These are phyloP conservation scores for Sarcophilus harrisii DNA, from an alignment of 2,797 vertebrate genomes.

Conservation along the genomic window DNA sequence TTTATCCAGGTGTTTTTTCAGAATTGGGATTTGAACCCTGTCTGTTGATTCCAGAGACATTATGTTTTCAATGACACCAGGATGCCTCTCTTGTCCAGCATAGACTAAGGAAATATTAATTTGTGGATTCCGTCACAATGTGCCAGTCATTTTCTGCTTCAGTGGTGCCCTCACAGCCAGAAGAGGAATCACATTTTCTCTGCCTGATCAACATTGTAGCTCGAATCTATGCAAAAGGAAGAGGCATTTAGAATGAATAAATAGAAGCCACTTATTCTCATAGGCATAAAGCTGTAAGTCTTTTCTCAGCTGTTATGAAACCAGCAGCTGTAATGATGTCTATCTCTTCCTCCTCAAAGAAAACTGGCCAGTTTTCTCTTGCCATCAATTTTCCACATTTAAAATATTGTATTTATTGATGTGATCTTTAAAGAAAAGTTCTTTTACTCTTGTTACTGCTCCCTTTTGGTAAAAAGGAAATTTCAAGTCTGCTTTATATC, in stretches of 20 bases:
- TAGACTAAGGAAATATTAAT: not conserved
- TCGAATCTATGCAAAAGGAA: conserved; percentile 16
- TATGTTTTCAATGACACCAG: not conserved
- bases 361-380: not conserved
- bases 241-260: conserved; percentile 23
- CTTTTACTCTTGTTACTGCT: not conserved
- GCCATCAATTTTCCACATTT: not conserved
- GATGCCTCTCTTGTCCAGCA: not conserved
- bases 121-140: not conserved
- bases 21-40: not conserved
- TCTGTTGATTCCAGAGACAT: not conserved
- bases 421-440: not conserved
- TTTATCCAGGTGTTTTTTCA: not conserved
- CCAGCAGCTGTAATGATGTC: fast-evolving
- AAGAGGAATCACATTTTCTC: conserved; percentile 8
- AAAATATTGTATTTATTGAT: not conserved
- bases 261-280: not conserved
- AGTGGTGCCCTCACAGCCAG: not conserved
- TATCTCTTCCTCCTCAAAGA: not conserved
- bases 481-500: not conserved
- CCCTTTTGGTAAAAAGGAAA: conserved; percentile 21
- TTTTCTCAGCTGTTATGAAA: not conserved
- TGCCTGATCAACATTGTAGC: not conserved
- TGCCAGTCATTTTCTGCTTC: not conserved
- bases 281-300: not conserved